Evolutionary conservation across 1,140 invertebrate genomes (phyloP).

Genomic region (Caenorhabditis elegans): WBcel235 BX284606.5:16605001-16605500

Average conservation of each 20-base stretch:
- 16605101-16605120: constrained; percentile 15
- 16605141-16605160: constrained; percentile 40
- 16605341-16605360: constrained; percentile 14
- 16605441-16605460: too few species aligned
- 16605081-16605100: background rate
- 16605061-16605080: constrained; percentile 35
- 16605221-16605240: background rate
- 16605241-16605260: background rate
- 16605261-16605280: constrained; percentile 42
- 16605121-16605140: constrained; percentile 24
- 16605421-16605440: too few species aligned
- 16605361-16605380: background rate
- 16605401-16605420: too few species aligned
- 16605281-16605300: constrained; percentile 47
- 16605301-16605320: constrained; percentile 44
- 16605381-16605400: too few species aligned
- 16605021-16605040: background rate
- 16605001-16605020: background rate
- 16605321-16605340: constrained; percentile 42
- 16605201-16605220: background rate
- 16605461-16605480: too few species aligned
- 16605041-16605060: constrained; percentile 35
- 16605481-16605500: too few species aligned
- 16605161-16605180: background rate
- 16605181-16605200: background rate